phyloP scores from a whole-genome alignment of 2,113 vertebrate species.

The Rostratula benghalensis region DNA sequence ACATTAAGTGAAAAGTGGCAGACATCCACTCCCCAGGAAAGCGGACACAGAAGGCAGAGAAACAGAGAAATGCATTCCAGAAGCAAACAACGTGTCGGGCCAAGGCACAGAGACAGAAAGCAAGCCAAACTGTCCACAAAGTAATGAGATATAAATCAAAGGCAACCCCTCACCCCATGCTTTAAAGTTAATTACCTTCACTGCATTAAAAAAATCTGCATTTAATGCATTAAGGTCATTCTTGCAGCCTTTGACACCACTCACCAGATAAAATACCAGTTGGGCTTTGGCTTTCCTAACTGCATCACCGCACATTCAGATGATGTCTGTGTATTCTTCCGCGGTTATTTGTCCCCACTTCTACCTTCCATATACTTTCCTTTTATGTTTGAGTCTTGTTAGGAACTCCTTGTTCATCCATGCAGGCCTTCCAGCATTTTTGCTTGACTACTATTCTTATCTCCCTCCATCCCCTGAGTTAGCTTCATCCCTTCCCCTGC shows the following conservation, averaged over 20 bases:
- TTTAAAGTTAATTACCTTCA: background rate
- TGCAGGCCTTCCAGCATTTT: background rate
- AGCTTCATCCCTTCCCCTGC: background rate
- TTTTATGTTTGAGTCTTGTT: background rate
- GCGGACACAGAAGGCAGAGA: background rate
- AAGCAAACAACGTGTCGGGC: background rate
- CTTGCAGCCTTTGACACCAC: background rate
- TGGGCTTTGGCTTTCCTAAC: background rate
- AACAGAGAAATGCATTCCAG: background rate
- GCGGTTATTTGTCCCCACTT: accelerated
- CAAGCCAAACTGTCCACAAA: background rate
- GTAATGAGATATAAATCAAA: background rate
- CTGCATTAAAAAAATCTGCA: background rate
- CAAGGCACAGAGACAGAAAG: background rate
- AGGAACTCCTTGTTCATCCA: background rate
- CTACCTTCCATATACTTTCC: background rate
- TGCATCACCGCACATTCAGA: background rate
- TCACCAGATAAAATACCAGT: background rate
- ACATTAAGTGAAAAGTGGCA: background rate
- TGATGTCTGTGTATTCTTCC: background rate
- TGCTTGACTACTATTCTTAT: background rate
- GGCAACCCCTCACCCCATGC: background rate
- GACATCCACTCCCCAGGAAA: background rate
- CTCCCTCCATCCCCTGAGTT: background rate
- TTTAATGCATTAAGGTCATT: background rate